These are phyloP conservation scores for Balaenoptera acutorostrata DNA, from an alignment of 2,113 vertebrate species.

Conservation along the genomic window DNA sequence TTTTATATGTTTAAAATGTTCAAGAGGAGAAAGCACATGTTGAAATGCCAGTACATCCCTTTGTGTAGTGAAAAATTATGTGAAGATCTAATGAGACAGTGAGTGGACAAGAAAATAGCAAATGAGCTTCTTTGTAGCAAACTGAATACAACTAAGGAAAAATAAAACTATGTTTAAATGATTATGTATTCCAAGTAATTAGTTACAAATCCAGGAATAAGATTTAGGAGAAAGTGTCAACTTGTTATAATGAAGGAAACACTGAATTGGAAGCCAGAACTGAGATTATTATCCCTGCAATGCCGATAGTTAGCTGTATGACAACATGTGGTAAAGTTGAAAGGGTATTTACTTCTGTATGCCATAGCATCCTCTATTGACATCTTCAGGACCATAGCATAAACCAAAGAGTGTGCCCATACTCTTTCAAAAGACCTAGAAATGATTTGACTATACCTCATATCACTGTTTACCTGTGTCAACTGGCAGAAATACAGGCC, in stretches of 20 bases:
- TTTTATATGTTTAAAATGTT: background rate
- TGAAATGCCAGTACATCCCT: background rate
- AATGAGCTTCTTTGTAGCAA: background rate
- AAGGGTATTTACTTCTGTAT: background rate
- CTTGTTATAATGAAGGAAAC: background rate
- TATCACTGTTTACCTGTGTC: background rate
- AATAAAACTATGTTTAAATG: background rate
- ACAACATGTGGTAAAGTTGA: background rate
- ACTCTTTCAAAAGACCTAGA: background rate
- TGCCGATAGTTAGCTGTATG: background rate
- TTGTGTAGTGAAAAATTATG: background rate
- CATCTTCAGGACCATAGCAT: background rate
- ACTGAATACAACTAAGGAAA: background rate
- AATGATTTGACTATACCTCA: background rate
- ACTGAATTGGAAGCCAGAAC: background rate
- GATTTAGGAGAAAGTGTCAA: background rate
- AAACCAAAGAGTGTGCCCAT: background rate
- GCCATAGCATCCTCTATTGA: background rate
- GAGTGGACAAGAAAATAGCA: background rate
- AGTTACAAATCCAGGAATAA: conserved; percentile 9
- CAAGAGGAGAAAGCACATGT: background rate
- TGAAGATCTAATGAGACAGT: background rate
- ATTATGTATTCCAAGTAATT: background rate
- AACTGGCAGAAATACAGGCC: background rate
- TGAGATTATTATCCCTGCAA: background rate